Evolutionary conservation across 2,113 vertebrate genomes (phyloP), one percentile per base, ranked within the genome.

Genomic region (Sapajus apella): DNA sequence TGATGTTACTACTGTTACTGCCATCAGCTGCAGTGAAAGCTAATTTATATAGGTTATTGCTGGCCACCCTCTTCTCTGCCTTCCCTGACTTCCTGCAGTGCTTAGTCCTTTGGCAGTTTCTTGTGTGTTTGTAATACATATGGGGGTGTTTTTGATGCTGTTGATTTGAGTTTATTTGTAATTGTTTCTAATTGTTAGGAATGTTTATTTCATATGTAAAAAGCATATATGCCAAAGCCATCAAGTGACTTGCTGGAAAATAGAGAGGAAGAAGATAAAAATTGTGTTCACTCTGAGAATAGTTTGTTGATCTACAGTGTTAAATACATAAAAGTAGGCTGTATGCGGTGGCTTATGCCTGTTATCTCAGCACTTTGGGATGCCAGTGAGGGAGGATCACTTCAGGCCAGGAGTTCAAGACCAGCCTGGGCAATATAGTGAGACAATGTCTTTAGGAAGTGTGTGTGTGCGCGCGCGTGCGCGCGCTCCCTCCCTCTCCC

Each of bases 131-230:
- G 8, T 61, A 2, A 43, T 17, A 52, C 47, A 55, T 80, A 4
- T 89, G 32, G 43, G 5, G 50, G 6, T 66, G 45, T 66, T 55
- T 68, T 79, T 13, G 35, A 17, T 14, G 70, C n/a, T 92, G 11
- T 90, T 85, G 32, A 17, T 94, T 77, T 75, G 11, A 56, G 70
- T 94, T 94, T 37, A 66, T 37, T 84, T 97, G 17, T 70, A 85
- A 56, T 81, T 95, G 0, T 92, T 84, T 20, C 7, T 89, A 93
- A 88, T 64, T 73, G 43, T 82, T 95, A 50, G 55, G 73, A 89
- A 90, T 97, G 43, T 77, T 64, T 94, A 13, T 93, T 50, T 86
- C 45, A 82, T 56, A 61, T 89, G 73, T 23, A 83, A 35, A 89
- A 94, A 12, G 35, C 20, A 93, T n/a, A 10, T 85, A 9, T 61